Conservation (phyloP, 2,888 invertebrate genomes). For the Trissolcus japonicus region DNA sequence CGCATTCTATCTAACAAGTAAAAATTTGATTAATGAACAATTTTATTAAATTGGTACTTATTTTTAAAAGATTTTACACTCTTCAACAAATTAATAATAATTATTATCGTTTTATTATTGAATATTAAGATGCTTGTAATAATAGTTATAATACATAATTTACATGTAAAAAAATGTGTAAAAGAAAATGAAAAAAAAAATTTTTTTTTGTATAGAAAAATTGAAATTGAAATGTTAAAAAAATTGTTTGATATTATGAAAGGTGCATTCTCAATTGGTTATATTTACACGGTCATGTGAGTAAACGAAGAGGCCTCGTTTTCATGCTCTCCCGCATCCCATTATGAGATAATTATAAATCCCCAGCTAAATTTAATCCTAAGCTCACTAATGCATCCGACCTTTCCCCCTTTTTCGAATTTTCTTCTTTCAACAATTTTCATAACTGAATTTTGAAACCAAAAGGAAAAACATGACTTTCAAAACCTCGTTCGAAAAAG, state of each 20-base stretch:
- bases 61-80: too few species aligned
- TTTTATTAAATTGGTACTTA: too few species aligned
- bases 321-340: slow-evolving; percentile 48
- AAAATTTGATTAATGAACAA: too few species aligned
- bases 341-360: slow-evolving; percentile 54
- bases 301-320: slow-evolving; percentile 32
- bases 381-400: slow-evolving; percentile 34
- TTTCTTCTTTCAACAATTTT: slow-evolving; percentile 8
- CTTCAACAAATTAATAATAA: too few species aligned
- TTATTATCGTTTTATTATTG: too few species aligned
- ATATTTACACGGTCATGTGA: slow-evolving; percentile 4
- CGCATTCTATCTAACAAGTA: too few species aligned
- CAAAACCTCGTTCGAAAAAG: not conserved
- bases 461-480: not conserved
- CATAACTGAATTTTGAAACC: not conserved
- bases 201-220: not conserved
- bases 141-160: too few species aligned
- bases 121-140: too few species aligned
- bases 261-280: not conserved
- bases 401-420: slow-evolving; percentile 28
- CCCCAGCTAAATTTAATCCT: slow-evolving; percentile 51
- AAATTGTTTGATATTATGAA: not conserved
- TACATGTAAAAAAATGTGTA: too few species aligned
- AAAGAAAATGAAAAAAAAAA: too few species aligned
- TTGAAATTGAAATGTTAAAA: not conserved